Base-by-base conservation (phyloP, 2,888 invertebrate genomes). In the Sericinus montela region DNA sequence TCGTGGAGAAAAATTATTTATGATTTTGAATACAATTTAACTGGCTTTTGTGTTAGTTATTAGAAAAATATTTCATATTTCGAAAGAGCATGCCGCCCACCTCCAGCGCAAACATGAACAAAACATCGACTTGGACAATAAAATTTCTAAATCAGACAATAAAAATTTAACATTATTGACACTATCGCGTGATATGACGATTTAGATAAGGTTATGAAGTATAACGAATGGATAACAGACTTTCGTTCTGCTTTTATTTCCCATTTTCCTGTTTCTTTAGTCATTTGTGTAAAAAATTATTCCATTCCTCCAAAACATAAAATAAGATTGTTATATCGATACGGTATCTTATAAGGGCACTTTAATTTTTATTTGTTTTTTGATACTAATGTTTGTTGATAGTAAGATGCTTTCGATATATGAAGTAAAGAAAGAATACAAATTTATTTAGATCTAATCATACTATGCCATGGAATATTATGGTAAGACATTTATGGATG, bases 81-180 rank as follows among this genome's bases (percentile, higher is more conserved):
- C 15, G 7, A 13, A 25, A 58, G 60, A 57, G 59, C 64, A 68
- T 50, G 49, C 61, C 80, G 72, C 78, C 78, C 77, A 78, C 77
- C 60, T 57, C 54, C 55, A 37, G 55, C 39, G 57, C 56, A 50
- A 53, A 62, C 57, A 59, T 48, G 57, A 46, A 43, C 53, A 55
- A 55, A 51, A 58, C 59, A 59, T 65, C 60, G 56, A 63, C 75
- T 72, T 62, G 51, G 56, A 62, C 60, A 58, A 71, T 83, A 84
- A 81, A 81, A 75, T 67, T 67, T 69, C 67, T 62, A 74, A 76
- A 76, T 75, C 69, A 63, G 70, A 68, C 67, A 75, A 69, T 80
- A 80, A 79, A 77, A 72, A 59, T 59, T 63, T 67, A 53, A 80
- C 72, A 75, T 80, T 80, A 80, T 77, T 70, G 74, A 68, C 67